These are phyloP conservation scores for Clangula hyemalis DNA, from an alignment of 2,797 vertebrate species.

Conservation along the genomic window DNA sequence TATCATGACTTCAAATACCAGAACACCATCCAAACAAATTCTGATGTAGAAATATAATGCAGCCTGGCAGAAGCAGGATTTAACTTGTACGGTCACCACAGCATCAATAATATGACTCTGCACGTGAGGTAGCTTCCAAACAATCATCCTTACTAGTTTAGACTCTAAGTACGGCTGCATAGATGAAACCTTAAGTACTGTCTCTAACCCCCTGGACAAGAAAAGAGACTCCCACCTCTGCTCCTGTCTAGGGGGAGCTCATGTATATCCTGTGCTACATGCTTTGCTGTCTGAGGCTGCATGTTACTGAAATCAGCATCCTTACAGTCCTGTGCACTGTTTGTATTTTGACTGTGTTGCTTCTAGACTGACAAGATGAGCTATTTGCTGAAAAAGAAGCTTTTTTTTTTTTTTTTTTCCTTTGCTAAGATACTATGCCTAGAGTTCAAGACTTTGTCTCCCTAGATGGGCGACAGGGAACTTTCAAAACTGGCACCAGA, in stretches of 20 bases:
- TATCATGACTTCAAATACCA: not conserved
- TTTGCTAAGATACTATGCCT: not conserved
- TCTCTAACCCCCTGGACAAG: not conserved
- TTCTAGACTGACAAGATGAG: not conserved
- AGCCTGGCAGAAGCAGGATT: not conserved
- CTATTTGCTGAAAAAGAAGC: not conserved
- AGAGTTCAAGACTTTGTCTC: not conserved
- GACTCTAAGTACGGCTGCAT: not conserved
- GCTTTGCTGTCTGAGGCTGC: not conserved
- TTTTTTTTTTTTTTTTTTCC: not conserved
- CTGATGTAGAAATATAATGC: not conserved
- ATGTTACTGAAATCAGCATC: not conserved
- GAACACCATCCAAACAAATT: not conserved
- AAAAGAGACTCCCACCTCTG: not conserved
- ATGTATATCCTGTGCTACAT: rapidly evolving
- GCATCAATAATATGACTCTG: not conserved
- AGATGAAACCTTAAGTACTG: not conserved
- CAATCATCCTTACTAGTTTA: not conserved
- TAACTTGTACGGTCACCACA: not conserved
- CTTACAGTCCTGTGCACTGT: not conserved
- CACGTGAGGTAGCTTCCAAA: not conserved
- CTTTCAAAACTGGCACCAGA: not conserved
- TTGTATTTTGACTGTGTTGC: not conserved
- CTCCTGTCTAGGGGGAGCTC: not conserved
- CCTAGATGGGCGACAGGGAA: not conserved